Base-by-base conservation (phyloP, 2,113 vertebrate species). In the Blennius ocellaris region DNA sequence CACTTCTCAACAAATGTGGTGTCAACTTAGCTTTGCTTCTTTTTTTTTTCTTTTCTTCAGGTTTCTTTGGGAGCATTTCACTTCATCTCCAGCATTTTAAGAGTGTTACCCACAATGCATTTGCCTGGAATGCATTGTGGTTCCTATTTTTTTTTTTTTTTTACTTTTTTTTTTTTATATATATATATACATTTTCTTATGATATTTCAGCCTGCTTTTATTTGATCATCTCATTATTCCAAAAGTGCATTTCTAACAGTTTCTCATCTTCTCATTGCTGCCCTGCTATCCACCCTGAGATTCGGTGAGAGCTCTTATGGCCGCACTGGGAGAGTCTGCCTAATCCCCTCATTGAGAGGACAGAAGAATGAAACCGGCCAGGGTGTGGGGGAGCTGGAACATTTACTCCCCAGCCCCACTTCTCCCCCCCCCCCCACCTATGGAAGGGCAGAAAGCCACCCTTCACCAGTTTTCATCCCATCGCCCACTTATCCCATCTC, bases 311-410 rank as follows among this genome's bases (percentile, higher is more conserved):
- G 88, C 78, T 64, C 89, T 88, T 89, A 73, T 88, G 83, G 83
- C 70, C 14, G 44, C 81, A 69, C 78, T 84, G 79, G 90, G 88
- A 89, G 90, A 89, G 80, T 89, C 85, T 84, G 68, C 87, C 79
- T 95, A 95, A 95, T 95, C 93, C 94, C 80, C 76, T 93, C 92
- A 93, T 94, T 94, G 92, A 94, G 86, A 87, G 80, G 69, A 55
- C 68, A 90, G 86, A 92, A 90, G 92, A 92, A 93, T 93, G 90
- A 92, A 92, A 83, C 73, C 41, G 84, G 81, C 88, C 68, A 62
- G 74, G 81, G 86, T 89, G 85, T 68, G 83, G 73, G 84, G 78
- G 74, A 74, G 82, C 53, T 75, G 58, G 74, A 82, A 76, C 80
- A 61, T 80, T 90, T 88, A 87, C 79, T 88, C 83, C 81, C 81